Evolutionary conservation across 2,113 vertebrate genomes (phyloP).

Genomic region (Gyps fulvus): DNA sequence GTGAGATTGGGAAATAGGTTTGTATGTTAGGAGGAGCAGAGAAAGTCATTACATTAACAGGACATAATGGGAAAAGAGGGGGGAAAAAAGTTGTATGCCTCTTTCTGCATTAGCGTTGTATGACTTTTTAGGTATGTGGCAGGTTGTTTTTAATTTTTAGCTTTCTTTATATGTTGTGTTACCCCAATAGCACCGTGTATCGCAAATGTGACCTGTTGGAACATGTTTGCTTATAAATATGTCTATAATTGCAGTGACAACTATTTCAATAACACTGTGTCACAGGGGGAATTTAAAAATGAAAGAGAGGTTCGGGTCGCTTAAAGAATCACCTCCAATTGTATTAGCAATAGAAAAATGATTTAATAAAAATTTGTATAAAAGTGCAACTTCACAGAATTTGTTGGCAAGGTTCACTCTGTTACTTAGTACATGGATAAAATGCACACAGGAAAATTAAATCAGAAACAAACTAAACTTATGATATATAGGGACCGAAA

Average conservation of each 20-base stretch:
- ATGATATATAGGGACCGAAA: too few species aligned
- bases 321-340: too few species aligned
- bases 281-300: too few species aligned
- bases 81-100: not conserved
- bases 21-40: not conserved
- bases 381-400: too few species aligned
- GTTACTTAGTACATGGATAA: too few species aligned
- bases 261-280: not conserved
- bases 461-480: too few species aligned
- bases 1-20: not conserved
- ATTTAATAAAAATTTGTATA: too few species aligned
- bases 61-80: not conserved
- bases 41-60: not conserved
- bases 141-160: not conserved
- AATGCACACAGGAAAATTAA: too few species aligned
- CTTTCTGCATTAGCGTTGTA: not conserved
- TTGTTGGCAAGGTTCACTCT: too few species aligned
- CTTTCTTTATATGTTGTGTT: not conserved
- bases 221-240: not conserved
- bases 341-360: too few species aligned
- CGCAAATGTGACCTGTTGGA: not conserved
- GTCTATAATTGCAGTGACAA: not conserved
- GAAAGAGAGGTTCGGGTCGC: too few species aligned
- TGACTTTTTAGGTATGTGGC: not conserved
- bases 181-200: not conserved